phyloP scores from a whole-genome alignment of 1,140 invertebrate species.

The Bombyx mandarina region DNA sequence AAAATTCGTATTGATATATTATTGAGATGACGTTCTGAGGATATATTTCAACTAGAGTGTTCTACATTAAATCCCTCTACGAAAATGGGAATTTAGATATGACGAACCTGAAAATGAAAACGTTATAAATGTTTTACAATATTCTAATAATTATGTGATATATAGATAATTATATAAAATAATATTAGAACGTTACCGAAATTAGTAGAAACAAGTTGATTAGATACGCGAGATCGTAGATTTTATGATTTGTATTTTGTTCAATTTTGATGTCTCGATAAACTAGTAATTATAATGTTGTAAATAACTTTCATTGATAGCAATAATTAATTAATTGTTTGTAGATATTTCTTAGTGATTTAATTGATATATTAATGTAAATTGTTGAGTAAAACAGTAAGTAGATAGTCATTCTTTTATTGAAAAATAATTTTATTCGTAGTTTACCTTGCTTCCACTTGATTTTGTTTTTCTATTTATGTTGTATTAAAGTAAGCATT shows the following conservation, averaged over 20 bases:
- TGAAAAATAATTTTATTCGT: no score
- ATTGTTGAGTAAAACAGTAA: no score
- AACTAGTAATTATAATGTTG: constrained; percentile 31
- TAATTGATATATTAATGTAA: no score
- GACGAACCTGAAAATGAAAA: no score
- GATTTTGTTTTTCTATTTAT: no score
- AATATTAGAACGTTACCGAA: constrained; percentile 28
- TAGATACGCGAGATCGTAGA: neutral
- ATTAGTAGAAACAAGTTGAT: neutral
- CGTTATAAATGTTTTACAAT: constrained; percentile 34
- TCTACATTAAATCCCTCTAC: no score
- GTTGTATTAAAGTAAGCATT: neutral
- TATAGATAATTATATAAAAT: constrained; percentile 35
- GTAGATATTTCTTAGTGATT: constrained; percentile 15
- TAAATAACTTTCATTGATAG: constrained; percentile 56
- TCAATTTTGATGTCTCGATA: constrained; percentile 50
- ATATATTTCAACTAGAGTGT: no score
- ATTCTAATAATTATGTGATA: constrained; percentile 68
- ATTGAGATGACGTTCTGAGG: no score
- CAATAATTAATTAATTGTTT: constrained; percentile 49
- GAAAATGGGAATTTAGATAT: no score
- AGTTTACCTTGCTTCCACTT: no score
- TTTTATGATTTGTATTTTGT: constrained; percentile 33
- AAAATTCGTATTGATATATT: no score
- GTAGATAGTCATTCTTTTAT: no score